phyloP scores from a whole-genome alignment of 2,888 invertebrate genomes.

The Erebia ligea region DNA sequence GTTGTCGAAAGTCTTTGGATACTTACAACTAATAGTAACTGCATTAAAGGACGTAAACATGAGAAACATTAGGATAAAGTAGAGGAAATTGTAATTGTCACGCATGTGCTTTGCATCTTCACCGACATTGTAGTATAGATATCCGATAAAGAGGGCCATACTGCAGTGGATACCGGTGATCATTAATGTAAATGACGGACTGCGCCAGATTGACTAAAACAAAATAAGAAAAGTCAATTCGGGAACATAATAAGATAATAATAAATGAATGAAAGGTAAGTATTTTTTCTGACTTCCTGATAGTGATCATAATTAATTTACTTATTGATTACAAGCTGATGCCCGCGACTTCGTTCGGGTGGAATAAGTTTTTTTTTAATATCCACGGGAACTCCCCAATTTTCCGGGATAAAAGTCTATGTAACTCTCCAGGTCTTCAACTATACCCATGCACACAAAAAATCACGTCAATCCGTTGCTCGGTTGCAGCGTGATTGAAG shows the following conservation, averaged over 20 bases:
- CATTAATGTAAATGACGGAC: constrained; percentile 89
- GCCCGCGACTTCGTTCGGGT: too few species aligned
- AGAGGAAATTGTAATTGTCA: constrained; percentile 94
- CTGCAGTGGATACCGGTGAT: constrained; percentile 90
- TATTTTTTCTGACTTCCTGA: too few species aligned
- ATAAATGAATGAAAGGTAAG: too few species aligned
- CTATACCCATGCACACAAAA: too few species aligned
- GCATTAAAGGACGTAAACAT: constrained; percentile 97
- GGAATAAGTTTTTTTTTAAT: too few species aligned
- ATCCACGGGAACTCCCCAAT: too few species aligned
- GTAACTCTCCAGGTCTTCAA: too few species aligned
- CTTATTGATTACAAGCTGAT: too few species aligned
- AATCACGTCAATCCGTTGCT: too few species aligned
- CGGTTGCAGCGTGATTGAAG: too few species aligned
- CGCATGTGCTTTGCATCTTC: constrained; percentile 91
- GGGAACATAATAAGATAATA: not conserved
- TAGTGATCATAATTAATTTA: too few species aligned
- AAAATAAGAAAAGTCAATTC: constrained; percentile 19
- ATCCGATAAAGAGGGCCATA: constrained; percentile 92
- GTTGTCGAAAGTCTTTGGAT: constrained; percentile 2
- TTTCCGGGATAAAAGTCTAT: too few species aligned
- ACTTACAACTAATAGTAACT: constrained; percentile 86
- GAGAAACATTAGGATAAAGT: constrained; percentile 96
- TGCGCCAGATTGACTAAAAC: constrained; percentile 84
- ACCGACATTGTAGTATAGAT: constrained; percentile 93